A percentile compares a stretch with the other conserved stretches of the same genome.
These are phyloP conservation scores for Brotula barbata DNA, from an alignment of 2,797 vertebrate species.

Conservation along the genomic window DNA sequence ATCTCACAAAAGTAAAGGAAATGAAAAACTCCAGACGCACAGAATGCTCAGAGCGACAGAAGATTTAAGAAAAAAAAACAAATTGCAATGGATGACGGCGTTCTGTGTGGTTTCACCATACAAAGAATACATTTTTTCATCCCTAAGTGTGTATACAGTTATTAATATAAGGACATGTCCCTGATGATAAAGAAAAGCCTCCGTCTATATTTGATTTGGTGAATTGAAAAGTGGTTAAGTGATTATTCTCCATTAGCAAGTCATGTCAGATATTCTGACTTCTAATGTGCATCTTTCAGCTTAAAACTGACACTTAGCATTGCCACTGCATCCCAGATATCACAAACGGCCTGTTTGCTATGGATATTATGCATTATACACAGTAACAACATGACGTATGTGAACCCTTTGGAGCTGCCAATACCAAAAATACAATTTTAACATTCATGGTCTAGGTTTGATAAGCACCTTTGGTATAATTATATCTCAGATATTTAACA, in stretches of 20 bases:
- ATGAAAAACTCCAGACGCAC: constrained; percentile 6
- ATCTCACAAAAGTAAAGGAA: background rate
- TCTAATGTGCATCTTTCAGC: constrained; percentile 47
- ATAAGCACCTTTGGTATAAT: background rate
- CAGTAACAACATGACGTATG: too few relatives aligned
- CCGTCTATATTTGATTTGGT: constrained; percentile 34
- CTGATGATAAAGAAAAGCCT: constrained; percentile 26
- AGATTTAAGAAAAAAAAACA: constrained; percentile 27
- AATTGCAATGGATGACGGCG: constrained; percentile 42
- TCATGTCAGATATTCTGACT: constrained; percentile 49
- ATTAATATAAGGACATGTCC: constrained; percentile 40
- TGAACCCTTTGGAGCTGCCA: too few relatives aligned
- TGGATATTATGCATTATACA: too few relatives aligned
- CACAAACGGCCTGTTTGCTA: too few relatives aligned
- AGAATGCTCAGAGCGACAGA: constrained; percentile 15
- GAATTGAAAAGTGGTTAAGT: constrained; percentile 40
- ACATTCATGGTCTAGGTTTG: too few relatives aligned
- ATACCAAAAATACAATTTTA: too few relatives aligned
- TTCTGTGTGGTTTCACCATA: constrained; percentile 31
- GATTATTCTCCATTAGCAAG: constrained; percentile 53
- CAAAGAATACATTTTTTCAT: constrained; percentile 46
- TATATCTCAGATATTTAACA: too few relatives aligned
- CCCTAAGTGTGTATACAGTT: constrained; percentile 34
- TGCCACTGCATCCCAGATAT: constrained; percentile 8
- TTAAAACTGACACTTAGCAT: constrained; percentile 28